Base-by-base conservation (phyloP, 2,797 vertebrate species). In the Botia almorhae region DNA sequence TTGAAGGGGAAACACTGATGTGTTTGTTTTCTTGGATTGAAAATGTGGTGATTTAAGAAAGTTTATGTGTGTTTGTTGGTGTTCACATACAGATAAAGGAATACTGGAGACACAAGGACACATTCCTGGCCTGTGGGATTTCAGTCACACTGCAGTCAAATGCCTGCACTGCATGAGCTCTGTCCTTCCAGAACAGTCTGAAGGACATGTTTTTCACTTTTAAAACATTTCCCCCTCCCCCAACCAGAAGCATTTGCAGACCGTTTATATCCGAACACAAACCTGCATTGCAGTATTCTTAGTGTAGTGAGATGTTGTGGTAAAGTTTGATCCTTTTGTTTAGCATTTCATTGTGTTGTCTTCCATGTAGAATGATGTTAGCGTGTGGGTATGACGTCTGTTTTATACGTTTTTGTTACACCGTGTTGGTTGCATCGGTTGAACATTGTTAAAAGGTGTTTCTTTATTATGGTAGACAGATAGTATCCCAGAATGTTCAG, bases 141-240 rank as follows among this genome's bases (percentile, higher is more conserved):
- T 36, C 14, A 48, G 39, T 17, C n/a, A 43, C 19, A 43, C n/a
- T 50, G 36, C 29, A 61, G 14, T 68, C 33, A 43, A 7, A 58
- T 65, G 48, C 17, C 26, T 63, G 39, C 39, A 58, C 11, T 85
- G 73, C 39, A 19, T 43, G 4, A 17, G 68, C 55, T 50, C 23
- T 65, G 69, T 80, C 74, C 65, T 64, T 58, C 46, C 21, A n/a
- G 4, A 70, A 7, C n/a, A 48, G 0, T 33, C 56, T 83, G 63
- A 81, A 78, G 78, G 73, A 77, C 58, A 78, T 39, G 72, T 39
- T 11, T 75, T 26, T 3, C n/a, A 29, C 60, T 23, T 17, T 69
- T 65, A 13, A 3, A 12, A 48, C 48, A 29, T 11, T 26, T 39
- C 17, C 16, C 64, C 2, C 33, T 50, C 60, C 13, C 7, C 33